Evolutionary conservation across 1,140 invertebrate species (phyloP).

Genomic region (Cylas formicarius): DNA sequence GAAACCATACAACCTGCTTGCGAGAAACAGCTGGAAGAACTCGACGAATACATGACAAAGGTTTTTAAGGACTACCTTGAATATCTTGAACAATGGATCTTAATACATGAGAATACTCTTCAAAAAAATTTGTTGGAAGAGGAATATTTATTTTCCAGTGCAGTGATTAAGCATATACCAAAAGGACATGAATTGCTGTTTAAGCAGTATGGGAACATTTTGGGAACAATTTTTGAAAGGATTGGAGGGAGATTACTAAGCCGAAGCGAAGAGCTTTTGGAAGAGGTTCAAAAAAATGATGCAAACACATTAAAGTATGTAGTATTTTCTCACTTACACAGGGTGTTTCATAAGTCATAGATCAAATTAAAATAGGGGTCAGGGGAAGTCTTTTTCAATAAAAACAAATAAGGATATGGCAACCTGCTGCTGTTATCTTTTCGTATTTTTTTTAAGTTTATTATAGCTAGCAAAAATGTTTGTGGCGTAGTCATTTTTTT

Average conservation of each 20-base stretch:
- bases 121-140: conserved; percentile 73
- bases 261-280: conserved; percentile 45
- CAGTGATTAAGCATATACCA: conserved; percentile 60
- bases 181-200: conserved; percentile 59
- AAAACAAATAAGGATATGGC: too few species aligned
- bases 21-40: conserved; percentile 55
- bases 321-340: neutral
- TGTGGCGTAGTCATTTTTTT: too few species aligned
- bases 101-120: conserved; percentile 57
- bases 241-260: conserved; percentile 48
- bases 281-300: conserved; percentile 25
- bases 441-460: too few species aligned
- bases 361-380: neutral
- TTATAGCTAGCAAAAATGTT: too few species aligned
- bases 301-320: conserved; percentile 34
- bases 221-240: conserved; percentile 45
- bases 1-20: conserved; percentile 44
- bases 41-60: conserved; percentile 67
- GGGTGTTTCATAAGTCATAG: neutral
- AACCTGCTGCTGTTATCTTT: too few species aligned
- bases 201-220: conserved; percentile 57
- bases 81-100: conserved; percentile 66
- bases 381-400: neutral
- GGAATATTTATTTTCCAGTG: conserved; percentile 70
- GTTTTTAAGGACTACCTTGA: conserved; percentile 59